These are phyloP conservation scores for Caiman crocodilus DNA, from an alignment of 2,797 vertebrate genomes.

Conservation along the genomic window DNA sequence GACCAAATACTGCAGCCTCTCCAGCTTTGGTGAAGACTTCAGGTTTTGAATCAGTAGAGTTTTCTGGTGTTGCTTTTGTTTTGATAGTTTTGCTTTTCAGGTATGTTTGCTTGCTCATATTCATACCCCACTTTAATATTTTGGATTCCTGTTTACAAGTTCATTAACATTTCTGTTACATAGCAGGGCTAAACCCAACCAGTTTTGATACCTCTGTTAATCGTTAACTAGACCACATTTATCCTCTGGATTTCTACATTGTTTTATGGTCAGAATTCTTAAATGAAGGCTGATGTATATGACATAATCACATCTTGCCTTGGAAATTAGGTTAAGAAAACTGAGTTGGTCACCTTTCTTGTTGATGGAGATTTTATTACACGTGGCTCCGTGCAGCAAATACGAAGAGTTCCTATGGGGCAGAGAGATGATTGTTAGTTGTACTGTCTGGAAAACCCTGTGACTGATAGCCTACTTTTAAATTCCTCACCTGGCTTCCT, in stretches of 20 bases:
- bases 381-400: not conserved
- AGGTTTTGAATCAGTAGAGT: not conserved
- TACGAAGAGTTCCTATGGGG: not conserved
- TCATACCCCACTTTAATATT: not conserved
- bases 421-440: not conserved
- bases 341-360: constrained; percentile 1
- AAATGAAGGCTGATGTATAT: constrained; percentile 49
- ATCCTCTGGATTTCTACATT: not conserved
- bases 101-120: not conserved
- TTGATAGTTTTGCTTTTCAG: not conserved
- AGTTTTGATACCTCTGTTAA: not conserved
- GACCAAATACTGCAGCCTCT: not conserved
- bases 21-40: not conserved
- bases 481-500: not conserved
- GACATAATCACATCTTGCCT: constrained; percentile 51
- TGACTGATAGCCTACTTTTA: not conserved
- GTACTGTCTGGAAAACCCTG: not conserved
- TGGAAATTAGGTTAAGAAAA: constrained; percentile 68
- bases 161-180: not conserved
- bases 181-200: not conserved
- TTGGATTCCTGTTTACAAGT: not conserved
- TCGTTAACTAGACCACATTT: constrained; percentile 16
- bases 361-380: not conserved
- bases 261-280: constrained; percentile 9
- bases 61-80: not conserved